These are phyloP conservation scores for Amphipoea oculea DNA, from an alignment of 2,888 invertebrate genomes.

Conservation along the genomic window DNA sequence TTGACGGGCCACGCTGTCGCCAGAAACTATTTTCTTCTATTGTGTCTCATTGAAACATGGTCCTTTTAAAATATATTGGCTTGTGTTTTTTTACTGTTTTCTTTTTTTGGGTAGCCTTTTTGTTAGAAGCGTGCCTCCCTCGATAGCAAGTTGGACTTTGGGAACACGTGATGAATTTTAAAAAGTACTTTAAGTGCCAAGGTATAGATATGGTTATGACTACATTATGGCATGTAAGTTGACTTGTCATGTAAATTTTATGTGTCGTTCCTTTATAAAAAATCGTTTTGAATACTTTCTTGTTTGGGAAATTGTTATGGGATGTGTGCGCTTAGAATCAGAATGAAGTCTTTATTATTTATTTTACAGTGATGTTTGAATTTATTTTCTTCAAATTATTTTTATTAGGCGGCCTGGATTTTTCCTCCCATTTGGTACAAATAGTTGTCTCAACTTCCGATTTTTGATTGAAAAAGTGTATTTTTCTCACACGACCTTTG, in stretches of 20 bases:
- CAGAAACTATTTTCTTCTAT: slow-evolving; percentile 84
- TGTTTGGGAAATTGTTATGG: slow-evolving; percentile 73
- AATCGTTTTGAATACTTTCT: slow-evolving; percentile 73
- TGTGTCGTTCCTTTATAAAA: slow-evolving; percentile 74
- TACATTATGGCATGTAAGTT: slow-evolving; percentile 80
- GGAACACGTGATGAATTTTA: slow-evolving; percentile 88
- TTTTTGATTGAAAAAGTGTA: not conserved
- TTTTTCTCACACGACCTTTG: slow-evolving; percentile 9
- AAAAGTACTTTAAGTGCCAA: slow-evolving; percentile 80
- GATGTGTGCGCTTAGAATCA: slow-evolving; percentile 73
- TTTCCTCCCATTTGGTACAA: slow-evolving; percentile 13
- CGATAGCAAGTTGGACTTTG: slow-evolving; percentile 77
- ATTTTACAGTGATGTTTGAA: slow-evolving; percentile 47
- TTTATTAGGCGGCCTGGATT: slow-evolving; percentile 14
- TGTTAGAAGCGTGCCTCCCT: slow-evolving; percentile 83
- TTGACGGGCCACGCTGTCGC: slow-evolving; percentile 79
- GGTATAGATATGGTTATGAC: slow-evolving; percentile 82
- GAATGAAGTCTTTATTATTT: slow-evolving; percentile 69
- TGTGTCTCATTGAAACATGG: slow-evolving; percentile 82
- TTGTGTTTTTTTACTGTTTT: slow-evolving; percentile 75
- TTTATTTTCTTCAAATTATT: slow-evolving; percentile 10
- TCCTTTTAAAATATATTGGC: slow-evolving; percentile 84
- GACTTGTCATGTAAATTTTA: slow-evolving; percentile 84
- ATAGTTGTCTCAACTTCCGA: not conserved
- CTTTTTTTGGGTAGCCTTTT: slow-evolving; percentile 79